A percentile compares a stretch with the other conserved stretches of the same genome.
These are phyloP conservation scores for Hymenochirus boettgeri DNA, from an alignment of 2,113 vertebrate genomes.

Conservation along the genomic window DNA sequence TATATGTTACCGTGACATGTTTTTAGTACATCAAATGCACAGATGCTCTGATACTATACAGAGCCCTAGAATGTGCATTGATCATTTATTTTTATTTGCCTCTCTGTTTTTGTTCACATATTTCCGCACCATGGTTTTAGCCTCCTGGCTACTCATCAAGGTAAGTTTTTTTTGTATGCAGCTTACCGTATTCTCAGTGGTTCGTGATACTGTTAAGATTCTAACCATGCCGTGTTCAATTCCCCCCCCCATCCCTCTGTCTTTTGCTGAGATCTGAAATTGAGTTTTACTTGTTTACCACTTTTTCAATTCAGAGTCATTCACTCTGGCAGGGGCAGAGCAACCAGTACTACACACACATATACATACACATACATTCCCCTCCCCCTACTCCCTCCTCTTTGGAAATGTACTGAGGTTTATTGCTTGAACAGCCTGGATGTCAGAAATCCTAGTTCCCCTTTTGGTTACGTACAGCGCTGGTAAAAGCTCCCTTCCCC, in stretches of 20 bases:
- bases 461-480: constrained; percentile 10
- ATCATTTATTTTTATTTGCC: no score
- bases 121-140: no score
- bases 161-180: no score
- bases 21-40: no score
- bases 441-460: constrained; percentile 17
- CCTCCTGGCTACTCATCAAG: no score
- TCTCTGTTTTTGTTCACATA: no score
- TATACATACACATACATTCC: neutral
- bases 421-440: constrained; percentile 16
- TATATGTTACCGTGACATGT: no score
- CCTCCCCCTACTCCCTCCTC: neutral
- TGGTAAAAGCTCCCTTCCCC: neutral
- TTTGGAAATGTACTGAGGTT: constrained; percentile 31
- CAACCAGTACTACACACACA: neutral
- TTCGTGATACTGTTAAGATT: no score
- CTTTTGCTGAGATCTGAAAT: constrained; percentile 18
- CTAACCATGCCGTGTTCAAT: no score
- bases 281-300: constrained; percentile 34
- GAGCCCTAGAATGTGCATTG: no score
- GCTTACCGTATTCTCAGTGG: no score
- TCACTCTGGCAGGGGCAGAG: constrained; percentile 19
- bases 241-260: neutral
- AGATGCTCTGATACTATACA: no score
- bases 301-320: constrained; percentile 4